phyloP scores from a whole-genome alignment of 2,888 invertebrate genomes.

The Rhagonycha fulva region DNA sequence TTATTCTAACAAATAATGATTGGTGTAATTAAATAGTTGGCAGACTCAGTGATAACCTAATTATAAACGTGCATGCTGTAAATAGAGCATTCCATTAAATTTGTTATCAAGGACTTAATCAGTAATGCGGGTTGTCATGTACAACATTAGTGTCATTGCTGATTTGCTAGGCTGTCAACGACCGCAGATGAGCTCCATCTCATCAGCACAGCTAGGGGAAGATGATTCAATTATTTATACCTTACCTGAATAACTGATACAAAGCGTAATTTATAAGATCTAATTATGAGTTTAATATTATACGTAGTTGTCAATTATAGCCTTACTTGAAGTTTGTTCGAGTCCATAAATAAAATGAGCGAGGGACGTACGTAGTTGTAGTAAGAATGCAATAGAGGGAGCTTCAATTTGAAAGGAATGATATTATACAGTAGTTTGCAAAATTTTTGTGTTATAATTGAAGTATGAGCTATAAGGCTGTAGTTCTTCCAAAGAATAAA shows the following conservation, averaged over 20 bases:
- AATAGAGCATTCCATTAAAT: conserved; percentile 53
- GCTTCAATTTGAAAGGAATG: background rate
- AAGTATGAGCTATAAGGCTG: background rate
- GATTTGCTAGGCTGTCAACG: conserved; percentile 47
- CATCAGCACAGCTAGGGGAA: conserved; percentile 17
- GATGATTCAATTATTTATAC: conserved; percentile 30
- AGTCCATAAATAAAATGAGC: background rate
- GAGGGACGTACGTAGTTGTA: background rate
- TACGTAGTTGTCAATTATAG: background rate
- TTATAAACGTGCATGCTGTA: conserved; percentile 51
- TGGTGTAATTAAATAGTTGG: conserved; percentile 51
- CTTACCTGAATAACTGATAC: conserved; percentile 19
- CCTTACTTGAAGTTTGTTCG: background rate
- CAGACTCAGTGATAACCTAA: conserved; percentile 50
- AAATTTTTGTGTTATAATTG: background rate
- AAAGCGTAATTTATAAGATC: background rate
- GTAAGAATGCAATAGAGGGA: background rate
- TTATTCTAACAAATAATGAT: conserved; percentile 32
- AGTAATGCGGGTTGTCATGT: conserved; percentile 54
- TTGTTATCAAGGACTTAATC: conserved; percentile 55
- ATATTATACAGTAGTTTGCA: background rate
- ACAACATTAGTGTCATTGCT: conserved; percentile 53
- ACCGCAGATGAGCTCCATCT: conserved; percentile 35
- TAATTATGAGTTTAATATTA: background rate
- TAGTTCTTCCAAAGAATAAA: background rate